Conservation (phyloP, 2,113 vertebrate genomes). For the Rana temporaria region DNA sequence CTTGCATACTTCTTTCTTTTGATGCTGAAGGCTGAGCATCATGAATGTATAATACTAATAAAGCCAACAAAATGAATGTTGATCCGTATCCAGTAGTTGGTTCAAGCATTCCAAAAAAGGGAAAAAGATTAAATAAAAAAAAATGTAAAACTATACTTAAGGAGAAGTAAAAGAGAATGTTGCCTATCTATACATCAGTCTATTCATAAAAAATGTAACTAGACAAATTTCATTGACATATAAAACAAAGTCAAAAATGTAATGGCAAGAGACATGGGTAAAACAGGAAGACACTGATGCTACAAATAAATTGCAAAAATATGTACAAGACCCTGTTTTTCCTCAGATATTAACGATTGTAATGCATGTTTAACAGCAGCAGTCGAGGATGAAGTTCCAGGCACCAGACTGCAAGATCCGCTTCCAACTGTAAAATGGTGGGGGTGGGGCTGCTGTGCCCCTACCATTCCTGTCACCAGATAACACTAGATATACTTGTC, state of each 20-base stretch:
- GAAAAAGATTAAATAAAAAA: slow-evolving; percentile 62
- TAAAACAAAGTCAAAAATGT: slow-evolving; percentile 89
- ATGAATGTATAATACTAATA: slow-evolving; percentile 70
- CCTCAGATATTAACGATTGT: slow-evolving; percentile 85
- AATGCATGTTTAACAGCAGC: slow-evolving; percentile 91
- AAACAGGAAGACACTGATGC: slow-evolving; percentile 95
- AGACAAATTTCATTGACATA: slow-evolving; percentile 87
- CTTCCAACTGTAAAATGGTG: slow-evolving; percentile 64
- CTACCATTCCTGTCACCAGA: slow-evolving; percentile 87
- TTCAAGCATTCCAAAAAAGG: slow-evolving; percentile 85
- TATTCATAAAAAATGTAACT: slow-evolving; percentile 82
- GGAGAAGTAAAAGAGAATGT: slow-evolving; percentile 74
- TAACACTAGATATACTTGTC: slow-evolving; percentile 99
- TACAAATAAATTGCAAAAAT: slow-evolving; percentile 97
- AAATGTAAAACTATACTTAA: slow-evolving; percentile 85
- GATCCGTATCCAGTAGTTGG: slow-evolving; percentile 81
- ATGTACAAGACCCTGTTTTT: slow-evolving; percentile 99
- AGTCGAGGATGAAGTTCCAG: slow-evolving; percentile 86
- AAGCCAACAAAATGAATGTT: slow-evolving; percentile 81
- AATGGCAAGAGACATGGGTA: slow-evolving; percentile 85
- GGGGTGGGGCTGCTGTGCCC: slow-evolving; percentile 62
- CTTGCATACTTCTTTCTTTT: slow-evolving; percentile 69
- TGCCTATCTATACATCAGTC: slow-evolving; percentile 85
- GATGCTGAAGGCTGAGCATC: slow-evolving; percentile 63
- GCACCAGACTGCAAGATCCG: slow-evolving; percentile 78